A percentile compares a stretch with the other conserved stretches of the same genome.
Conservation (phyloP, 2,113 vertebrate species). For the Oxyruncus cristatus region DNA sequence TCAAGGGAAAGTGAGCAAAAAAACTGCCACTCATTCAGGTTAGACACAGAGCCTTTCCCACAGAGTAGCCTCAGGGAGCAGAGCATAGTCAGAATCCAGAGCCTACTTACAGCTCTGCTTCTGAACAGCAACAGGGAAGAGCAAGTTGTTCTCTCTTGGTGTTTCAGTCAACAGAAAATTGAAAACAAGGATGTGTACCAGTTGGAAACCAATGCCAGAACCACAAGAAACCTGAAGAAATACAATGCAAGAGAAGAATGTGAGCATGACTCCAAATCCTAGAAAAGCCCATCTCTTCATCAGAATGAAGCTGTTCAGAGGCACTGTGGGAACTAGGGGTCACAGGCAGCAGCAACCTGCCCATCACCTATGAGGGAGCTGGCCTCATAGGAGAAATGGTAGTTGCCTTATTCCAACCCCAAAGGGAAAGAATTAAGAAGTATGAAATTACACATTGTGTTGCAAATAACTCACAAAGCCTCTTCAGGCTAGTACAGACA, state of each 20-base stretch:
- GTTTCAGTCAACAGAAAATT: not conserved
- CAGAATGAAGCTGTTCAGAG: not conserved
- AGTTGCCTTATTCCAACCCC: not conserved
- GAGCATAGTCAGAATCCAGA: not conserved
- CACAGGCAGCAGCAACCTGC: not conserved
- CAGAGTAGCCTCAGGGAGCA: not conserved
- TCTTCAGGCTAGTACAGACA: constrained; percentile 12
- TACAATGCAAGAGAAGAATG: not conserved
- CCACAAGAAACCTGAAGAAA: not conserved
- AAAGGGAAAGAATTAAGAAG: not conserved
- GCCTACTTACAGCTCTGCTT: not conserved
- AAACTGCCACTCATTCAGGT: not conserved
- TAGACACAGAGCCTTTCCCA: not conserved
- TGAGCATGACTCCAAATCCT: not conserved
- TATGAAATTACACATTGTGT: not conserved
- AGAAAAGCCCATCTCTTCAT: not conserved
- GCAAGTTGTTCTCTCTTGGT: not conserved
- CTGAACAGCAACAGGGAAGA: not conserved
- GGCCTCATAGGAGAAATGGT: not conserved
- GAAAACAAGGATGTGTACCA: not conserved
- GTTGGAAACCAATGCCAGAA: not conserved
- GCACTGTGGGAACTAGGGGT: not conserved
- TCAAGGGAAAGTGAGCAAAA: not conserved
- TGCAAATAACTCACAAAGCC: not conserved
- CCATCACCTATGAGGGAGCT: not conserved